phyloP scores from a whole-genome alignment of 2,113 vertebrate genomes.

The Tychaedon coryphoeus region DNA sequence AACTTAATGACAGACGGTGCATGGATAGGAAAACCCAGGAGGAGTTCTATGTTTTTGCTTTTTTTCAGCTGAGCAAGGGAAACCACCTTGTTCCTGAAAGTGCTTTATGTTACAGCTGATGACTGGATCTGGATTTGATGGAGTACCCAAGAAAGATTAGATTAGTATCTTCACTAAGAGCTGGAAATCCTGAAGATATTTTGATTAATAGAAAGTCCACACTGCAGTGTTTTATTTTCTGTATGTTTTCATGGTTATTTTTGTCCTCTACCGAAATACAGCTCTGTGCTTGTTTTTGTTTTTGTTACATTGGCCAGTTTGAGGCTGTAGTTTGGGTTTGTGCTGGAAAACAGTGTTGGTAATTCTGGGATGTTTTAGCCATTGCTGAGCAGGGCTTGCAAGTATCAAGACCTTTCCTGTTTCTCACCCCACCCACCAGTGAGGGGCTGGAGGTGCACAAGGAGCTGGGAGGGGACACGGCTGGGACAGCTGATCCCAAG shows the following conservation, averaged over 20 bases:
- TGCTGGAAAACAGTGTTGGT: not conserved
- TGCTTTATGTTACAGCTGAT: not conserved
- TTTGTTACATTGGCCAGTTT: not conserved
- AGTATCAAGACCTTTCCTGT: not conserved
- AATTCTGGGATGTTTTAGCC: not conserved
- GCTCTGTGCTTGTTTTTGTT: not conserved
- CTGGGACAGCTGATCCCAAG: not conserved
- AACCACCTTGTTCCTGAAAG: not conserved
- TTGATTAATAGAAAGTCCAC: not conserved
- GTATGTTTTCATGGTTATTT: not conserved
- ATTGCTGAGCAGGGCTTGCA: not conserved
- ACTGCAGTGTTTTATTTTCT: not conserved
- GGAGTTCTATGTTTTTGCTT: not conserved
- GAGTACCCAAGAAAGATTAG: not conserved
- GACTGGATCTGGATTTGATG: not conserved
- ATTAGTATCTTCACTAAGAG: not conserved
- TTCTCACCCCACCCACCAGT: not conserved
- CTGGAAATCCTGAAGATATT: not conserved
- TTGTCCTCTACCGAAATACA: not conserved
- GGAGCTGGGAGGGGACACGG: not conserved
- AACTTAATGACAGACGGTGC: not conserved
- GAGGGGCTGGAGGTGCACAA: not conserved
- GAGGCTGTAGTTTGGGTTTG: not conserved
- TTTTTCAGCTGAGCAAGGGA: not conserved
- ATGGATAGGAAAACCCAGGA: not conserved